phyloP scores from a whole-genome alignment of 1,140 invertebrate species.

The Magallana ariakensis region DNA sequence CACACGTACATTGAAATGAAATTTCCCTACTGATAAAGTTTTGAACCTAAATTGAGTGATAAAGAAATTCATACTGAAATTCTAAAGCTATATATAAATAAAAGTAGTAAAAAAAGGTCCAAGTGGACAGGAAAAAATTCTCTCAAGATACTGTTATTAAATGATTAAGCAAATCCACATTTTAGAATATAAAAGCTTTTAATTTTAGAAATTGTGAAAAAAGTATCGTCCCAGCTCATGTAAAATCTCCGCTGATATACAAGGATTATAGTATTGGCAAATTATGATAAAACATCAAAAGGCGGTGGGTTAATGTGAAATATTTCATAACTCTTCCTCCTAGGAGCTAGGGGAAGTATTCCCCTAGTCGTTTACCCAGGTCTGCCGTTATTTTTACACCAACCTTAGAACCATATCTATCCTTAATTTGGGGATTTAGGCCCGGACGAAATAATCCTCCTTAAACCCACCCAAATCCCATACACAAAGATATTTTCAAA shows the following conservation, averaged over 20 bases:
- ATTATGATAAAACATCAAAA: constrained; percentile 49
- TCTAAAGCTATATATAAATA: constrained; percentile 24
- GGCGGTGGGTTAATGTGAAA: constrained; percentile 32
- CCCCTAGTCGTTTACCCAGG: constrained; percentile 29
- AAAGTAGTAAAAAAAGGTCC: neutral
- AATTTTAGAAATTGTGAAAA: constrained; percentile 44
- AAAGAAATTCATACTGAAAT: constrained; percentile 33
- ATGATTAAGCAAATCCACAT: constrained; percentile 38
- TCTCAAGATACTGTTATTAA: constrained; percentile 10
- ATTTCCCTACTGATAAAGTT: constrained; percentile 46
- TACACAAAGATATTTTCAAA: constrained; percentile 37
- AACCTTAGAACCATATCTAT: constrained; percentile 35
- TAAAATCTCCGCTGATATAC: constrained; percentile 33
- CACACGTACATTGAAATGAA: constrained; percentile 46
- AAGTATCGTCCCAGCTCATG: constrained; percentile 11
- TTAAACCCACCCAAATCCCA: constrained; percentile 33
- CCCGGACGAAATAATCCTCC: constrained; percentile 3
- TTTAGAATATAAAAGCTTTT: constrained; percentile 31
- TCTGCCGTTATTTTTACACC: constrained; percentile 18
- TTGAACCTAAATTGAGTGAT: constrained; percentile 23
- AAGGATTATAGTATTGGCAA: constrained; percentile 44
- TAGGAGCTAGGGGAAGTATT: constrained; percentile 21
- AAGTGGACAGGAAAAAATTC: neutral
- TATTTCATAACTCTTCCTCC: constrained; percentile 33
- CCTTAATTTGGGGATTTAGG: constrained; percentile 35